Base-by-base conservation (phyloP, 1,140 invertebrate species). In the Neodiprion lecontei region DNA sequence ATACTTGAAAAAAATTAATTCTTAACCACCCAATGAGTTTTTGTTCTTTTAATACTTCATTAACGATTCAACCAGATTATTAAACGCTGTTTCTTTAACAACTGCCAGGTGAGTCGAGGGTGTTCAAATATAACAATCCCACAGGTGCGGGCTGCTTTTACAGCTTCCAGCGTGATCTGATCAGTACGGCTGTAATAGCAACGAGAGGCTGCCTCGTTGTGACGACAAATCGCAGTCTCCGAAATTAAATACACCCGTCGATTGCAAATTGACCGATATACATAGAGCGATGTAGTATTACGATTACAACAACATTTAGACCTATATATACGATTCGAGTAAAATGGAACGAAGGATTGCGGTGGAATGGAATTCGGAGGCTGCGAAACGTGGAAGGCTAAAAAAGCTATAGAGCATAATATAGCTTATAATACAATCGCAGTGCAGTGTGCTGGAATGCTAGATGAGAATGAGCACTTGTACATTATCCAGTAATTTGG, bases 91-190 rank as follows among this genome's bases (percentile, higher is more conserved):
- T 40, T 40, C 5, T 70, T 73, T 76, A 79, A 82, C 79, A 76
- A 83, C 81, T 81, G 82, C 80, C 78, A 79, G 79, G 80, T 84
- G 77, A 81, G 79, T 81, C 74, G 74, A 80, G 79, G 80, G 81
- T 80, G 79, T 74, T 72, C 47, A 77, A 74, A 74, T 83, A 79
- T 87, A 87, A 87, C n/a, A 61, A 61, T 17, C n/a, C 11, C n/a
- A 17, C 85, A 82, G 86, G 85, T 86, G 86, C 84, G 85, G 81
- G 77, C 75, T 83, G 83, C 84, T 84, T 74, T 83, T 78, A 82
- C 85, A 87, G 84, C 84, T 84, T 83, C 76, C 68, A 73, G 9
- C 53, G 28, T 40, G 28, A 61, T 61, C 53, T 8, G 53, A 14
- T 14, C 53, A 40, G 5, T 61, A 61, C 53, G 53, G 53, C 53